Evolutionary conservation across 1,140 invertebrate genomes (phyloP), one percentile per base, ranked within the genome.

Genomic region (Bemisia tabaci): DNA sequence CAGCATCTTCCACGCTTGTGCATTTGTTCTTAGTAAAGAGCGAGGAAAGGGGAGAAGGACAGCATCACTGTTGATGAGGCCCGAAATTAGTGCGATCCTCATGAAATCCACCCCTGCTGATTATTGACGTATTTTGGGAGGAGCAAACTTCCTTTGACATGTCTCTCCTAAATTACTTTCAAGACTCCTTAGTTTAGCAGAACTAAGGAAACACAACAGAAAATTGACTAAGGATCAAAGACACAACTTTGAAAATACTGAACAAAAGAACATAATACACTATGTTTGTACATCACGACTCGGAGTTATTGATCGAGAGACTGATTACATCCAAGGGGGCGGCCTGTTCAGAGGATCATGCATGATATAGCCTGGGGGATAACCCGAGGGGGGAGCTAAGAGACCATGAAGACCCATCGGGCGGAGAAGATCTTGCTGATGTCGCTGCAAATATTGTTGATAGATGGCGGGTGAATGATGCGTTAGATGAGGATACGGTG

Each of bases 381-480:
- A 85, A n/a, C 79, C 73, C 72, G 83, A 73, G 74, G 83, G 67
- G 72, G 79, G 73, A 75, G 72, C 75, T 64, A 84, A 72, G 63
- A 84, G 73, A 22, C 82, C 79, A 70, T 83, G 82, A 39, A 84
- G 73, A 69, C 84, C 78, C 75, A 82, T 79, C 63, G 77, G 74
- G 65, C 78, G 77, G 39, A 85, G 73, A 11, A 77, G 64, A 67
- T 85, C 81, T 68, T 86, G 83, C 65, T 82, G 80, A 65, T 81
- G 81, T 11, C 80, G 78, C 48, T 85, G 82, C 64, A 88, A 74
- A 72, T 85, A 87, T 71, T 87, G 85, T 71, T 87, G 85, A 73
- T 88, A 88, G 2, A 87, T 73, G 26, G 84, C 82, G 25, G 82
- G 83, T 9, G 33, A 48, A 48, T 5, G 33, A 17, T 48, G 33